Base-by-base conservation (phyloP, 2,888 invertebrate species). In the Xylophagus ater region DNA sequence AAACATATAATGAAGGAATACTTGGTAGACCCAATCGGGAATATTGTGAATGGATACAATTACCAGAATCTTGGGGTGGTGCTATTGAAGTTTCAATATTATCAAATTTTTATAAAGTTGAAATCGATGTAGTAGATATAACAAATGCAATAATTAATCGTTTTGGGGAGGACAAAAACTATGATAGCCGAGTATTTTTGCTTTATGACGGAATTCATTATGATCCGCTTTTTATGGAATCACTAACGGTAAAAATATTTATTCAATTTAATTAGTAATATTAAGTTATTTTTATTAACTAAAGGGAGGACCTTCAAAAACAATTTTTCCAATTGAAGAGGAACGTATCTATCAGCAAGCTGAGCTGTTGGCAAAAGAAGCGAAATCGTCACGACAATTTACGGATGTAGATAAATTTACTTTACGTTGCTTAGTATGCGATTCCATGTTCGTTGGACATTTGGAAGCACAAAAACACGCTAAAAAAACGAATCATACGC, bases 121-220 rank as follows among this genome's bases (percentile, higher is more conserved):
- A 96, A 70, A 92, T 96, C 60, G 90, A 81, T 44, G 93, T 94
- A 3, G 86, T 94, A 4, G 89, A 94, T 59, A 89, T 89, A 34
- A 76, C 88, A 49, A 88, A 88, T 60, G 82, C 81, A 28, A 82
- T 88, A 44, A 83, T 94, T 43, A 90, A 90, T 61, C 76, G 87
- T 51, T 90, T 94, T 65, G 94, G 94, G 0, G 94, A 94, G 65
- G 92, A 93, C 62, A 79, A 82, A 55, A 77, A 80, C 53, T 93
- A 86, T 59, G 72, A 78, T 2, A 73, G 83, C 41, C 66, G 93
- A 52, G 87, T 90, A 4, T 84, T 93, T 57, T 67, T 96, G 4
- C 71, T 94, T 35, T 96, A 93, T 59, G 93, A 94, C 65, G 94
- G 94, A 13, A 89, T 94, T 36, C 96, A 96, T 65, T 96, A 96